Base-by-base conservation (phyloP, 2,797 vertebrate species). In the Lutjanus argentimaculatus region DNA sequence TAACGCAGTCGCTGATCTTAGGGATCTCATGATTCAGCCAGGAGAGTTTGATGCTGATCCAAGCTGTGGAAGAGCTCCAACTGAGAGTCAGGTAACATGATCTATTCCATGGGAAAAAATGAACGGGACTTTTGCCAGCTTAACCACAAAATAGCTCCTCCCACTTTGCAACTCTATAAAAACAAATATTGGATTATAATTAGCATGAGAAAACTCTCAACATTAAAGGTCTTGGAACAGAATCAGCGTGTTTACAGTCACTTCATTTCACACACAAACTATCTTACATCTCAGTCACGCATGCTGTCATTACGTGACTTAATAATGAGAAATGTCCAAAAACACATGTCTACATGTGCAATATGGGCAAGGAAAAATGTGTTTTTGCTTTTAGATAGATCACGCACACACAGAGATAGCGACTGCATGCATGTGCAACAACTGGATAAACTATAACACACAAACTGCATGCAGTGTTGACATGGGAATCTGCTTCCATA, bases 401-500 rank as follows among this genome's bases (percentile, higher is more conserved):
- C 42, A 46, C 42, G 45, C 45, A 25, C 62, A 65, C 9, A 25
- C 5, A 15, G 4, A 40, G 7, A 1, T 14, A 21, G 25, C 13
- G 19, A 40, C 9, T 21, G 16, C 64, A 14, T 52, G 8, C 62
- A 46, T 21, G 43, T 48, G 42, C 8, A 21, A 21, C 8, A 13
- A 19, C 10, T 43, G 1, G 17, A 51, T 7, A 1, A 21, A 56
- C 9, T 56, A 42, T 66, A 49, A 30, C n/a, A 45, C 22, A 36
- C n/a, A 14, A 17, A 42, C 45, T 52, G 8, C 17, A 63, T 42
- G 19, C 48, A 49, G 55, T 0, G 40, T 48, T 63, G 62, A 74
- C 43, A 61, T 77, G 45, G 36, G 56, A 80, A 75, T 62, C 46
- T 69, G 25, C 40, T 68, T 65, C 46, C 42, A 77, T 15, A 45